Base-by-base conservation (phyloP, 1,140 invertebrate genomes). In the Hycleus cichorii region DNA sequence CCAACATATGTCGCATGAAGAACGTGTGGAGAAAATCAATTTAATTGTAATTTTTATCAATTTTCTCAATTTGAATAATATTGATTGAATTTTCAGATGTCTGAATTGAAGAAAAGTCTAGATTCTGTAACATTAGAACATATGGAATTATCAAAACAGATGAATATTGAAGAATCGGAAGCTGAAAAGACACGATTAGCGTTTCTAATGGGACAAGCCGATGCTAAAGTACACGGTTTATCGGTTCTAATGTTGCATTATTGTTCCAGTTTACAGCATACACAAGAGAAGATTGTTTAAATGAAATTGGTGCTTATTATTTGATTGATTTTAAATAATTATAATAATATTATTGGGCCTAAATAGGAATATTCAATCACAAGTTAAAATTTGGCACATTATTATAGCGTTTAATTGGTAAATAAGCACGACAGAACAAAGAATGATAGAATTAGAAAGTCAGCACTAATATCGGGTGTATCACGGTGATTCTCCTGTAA, bases 231-330 rank as follows among this genome's bases (percentile, higher is more conserved):
- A 3, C 86, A 90, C 70, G 88, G 88, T 1, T 72, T 94, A 52
- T 89, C 89, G 26, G 83, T 92, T 25, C 77, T 93, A 32, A 85
- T 93, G 82, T 74, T 93, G 59, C 89, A 93, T 72, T 92, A 89
- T 75, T 94, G 90, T 73, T 83, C 89, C 2, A 89, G 87, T 6
- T 74, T 92, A 39, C 88, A 91, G 67, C 68, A 74, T 46, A 61
- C 65, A 3, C 70, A 72, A 59, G 70, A 72, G 51, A 72, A 72
- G 57, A 72, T 72, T 47, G 62, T 72, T 26, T 72, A 63, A 39
- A 12, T 55, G 38, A 24, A 18, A 18, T 45, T 43, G 42, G 9
- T 46, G 46, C 42, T 53, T 32, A 39, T 51, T 42, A 8, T 5
- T 26, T 49, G 39, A 38, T 18, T 18, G 18, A 27, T 47, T 49